Conservation (phyloP, 2,888 invertebrate species). For the Phaedon cochleariae region DNA sequence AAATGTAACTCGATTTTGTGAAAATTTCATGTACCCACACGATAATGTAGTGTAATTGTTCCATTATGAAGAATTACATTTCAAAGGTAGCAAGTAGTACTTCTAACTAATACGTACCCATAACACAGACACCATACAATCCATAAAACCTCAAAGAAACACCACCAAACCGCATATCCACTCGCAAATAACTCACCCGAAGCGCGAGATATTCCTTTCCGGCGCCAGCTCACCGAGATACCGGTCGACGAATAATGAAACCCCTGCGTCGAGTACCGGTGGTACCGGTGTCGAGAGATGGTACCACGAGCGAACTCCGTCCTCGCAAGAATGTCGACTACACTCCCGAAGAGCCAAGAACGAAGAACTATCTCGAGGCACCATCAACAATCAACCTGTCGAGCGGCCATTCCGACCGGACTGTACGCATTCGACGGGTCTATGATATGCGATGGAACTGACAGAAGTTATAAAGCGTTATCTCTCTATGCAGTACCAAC, state of each 20-base stretch:
- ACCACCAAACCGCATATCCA: neutral
- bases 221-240: slow-evolving; percentile 52
- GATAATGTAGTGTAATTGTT: no score
- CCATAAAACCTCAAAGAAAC: neutral
- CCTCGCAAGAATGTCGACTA: slow-evolving; percentile 53
- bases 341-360: slow-evolving; percentile 42
- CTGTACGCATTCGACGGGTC: slow-evolving; percentile 7
- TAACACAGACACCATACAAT: neutral
- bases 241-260: slow-evolving; percentile 41
- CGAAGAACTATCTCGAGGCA: slow-evolving; percentile 4
- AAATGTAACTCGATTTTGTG: no score
- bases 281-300: slow-evolving; percentile 45
- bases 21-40: no score
- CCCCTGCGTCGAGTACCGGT: slow-evolving; percentile 52
- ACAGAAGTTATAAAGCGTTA: no score
- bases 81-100: no score
- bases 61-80: no score
- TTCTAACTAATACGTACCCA: no score
- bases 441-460: no score
- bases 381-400: slow-evolving; percentile 20
- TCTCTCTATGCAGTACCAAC: no score
- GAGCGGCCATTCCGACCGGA: slow-evolving; percentile 6
- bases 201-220: slow-evolving; percentile 5
- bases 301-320: slow-evolving; percentile 33
- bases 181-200: neutral